These are phyloP conservation scores for Thereva nobilitata DNA, from an alignment of 2,888 invertebrate species.

Conservation along the genomic window DNA sequence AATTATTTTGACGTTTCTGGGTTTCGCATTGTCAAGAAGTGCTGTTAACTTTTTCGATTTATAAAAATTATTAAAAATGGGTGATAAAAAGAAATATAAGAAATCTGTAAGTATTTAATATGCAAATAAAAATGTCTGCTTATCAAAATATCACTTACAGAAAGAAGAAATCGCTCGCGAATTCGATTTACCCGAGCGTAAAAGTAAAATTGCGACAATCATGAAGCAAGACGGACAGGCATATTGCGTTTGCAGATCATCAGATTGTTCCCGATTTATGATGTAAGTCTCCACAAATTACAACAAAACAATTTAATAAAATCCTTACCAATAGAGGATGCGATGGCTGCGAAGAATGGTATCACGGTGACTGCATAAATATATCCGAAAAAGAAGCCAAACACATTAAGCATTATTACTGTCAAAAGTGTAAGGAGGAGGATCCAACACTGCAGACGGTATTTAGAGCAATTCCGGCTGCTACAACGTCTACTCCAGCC, in stretches of 20 bases:
- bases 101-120: constrained; percentile 49
- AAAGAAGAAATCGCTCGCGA: constrained; percentile 89
- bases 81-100: constrained; percentile 53
- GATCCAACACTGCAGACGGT: constrained; percentile 75
- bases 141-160: constrained; percentile 43
- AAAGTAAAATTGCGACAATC: constrained; percentile 86
- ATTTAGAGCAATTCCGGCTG: constrained; percentile 54
- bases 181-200: constrained; percentile 85
- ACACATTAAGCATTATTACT: constrained; percentile 91
- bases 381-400: constrained; percentile 93
- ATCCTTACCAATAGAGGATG: constrained; percentile 71
- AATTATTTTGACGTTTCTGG: too few relatives aligned
- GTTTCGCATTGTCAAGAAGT: too few relatives aligned
- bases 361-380: constrained; percentile 96
- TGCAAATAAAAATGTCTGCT: background rate
- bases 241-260: constrained; percentile 93
- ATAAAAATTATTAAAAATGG: constrained; percentile 45
- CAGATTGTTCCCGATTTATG: constrained; percentile 95
- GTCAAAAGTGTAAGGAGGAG: constrained; percentile 81
- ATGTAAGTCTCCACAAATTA: constrained; percentile 67
- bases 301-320: too few relatives aligned
- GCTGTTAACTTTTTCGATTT: too few relatives aligned
- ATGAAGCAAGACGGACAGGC: constrained; percentile 88
- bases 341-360: constrained; percentile 98
- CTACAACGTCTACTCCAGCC: constrained; percentile 36